These are phyloP conservation scores for Peromyscus polionotus DNA, from an alignment of 2,113 vertebrate species.

Conservation along the genomic window DNA sequence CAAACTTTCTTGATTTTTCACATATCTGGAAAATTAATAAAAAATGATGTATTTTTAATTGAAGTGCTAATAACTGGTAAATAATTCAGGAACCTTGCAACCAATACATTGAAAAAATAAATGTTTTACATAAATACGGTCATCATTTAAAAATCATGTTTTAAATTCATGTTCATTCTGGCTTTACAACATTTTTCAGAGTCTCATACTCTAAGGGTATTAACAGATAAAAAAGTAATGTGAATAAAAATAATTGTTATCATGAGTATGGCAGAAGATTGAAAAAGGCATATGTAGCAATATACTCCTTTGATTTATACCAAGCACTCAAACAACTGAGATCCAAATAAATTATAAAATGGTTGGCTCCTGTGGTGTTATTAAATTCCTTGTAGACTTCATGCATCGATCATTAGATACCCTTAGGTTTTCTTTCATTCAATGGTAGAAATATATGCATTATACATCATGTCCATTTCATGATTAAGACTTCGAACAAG, in stretches of 20 bases:
- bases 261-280: conserved; percentile 2
- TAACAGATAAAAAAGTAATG: conserved; percentile 30
- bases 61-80: not conserved
- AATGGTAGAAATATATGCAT: not conserved
- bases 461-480: conserved; percentile 11
- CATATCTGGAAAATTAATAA: not conserved
- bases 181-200: conserved; percentile 29
- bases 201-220: not conserved
- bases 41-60: not conserved
- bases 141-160: not conserved
- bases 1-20: not conserved
- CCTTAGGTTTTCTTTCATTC: conserved; percentile 51
- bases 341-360: conserved; percentile 46
- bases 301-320: conserved; percentile 62
- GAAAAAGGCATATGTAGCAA: conserved; percentile 17
- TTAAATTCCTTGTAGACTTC: conserved; percentile 27
- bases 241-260: conserved; percentile 32
- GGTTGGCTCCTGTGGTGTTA: not conserved
- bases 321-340: not conserved
- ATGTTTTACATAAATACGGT: not conserved
- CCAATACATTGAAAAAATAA: rapidly evolving
- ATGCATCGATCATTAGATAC: not conserved
- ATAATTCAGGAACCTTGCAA: not conserved
- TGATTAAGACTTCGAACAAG: not conserved
- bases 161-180: not conserved